Conservation (phyloP, 2,113 vertebrate genomes). For the Crotalus helleri region DNA sequence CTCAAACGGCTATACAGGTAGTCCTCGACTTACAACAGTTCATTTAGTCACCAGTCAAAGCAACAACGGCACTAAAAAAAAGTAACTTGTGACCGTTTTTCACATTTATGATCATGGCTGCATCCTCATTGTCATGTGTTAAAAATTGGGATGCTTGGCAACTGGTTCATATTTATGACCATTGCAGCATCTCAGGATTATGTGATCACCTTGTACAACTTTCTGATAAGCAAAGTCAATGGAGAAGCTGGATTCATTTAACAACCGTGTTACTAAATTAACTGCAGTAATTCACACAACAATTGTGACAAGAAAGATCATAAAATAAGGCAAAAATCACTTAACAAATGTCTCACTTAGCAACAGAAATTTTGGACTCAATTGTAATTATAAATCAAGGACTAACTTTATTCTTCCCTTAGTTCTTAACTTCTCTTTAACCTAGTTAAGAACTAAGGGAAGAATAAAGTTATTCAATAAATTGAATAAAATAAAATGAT, state of each 20-base stretch:
- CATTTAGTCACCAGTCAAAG: neutral
- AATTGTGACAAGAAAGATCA: neutral
- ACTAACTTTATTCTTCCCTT: too few species aligned
- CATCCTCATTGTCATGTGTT: neutral
- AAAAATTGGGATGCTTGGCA: neutral
- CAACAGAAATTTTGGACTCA: too few species aligned
- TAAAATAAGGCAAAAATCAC: neutral
- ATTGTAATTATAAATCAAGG: too few species aligned
- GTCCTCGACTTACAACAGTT: neutral
- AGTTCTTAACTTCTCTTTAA: neutral
- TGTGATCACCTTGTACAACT: neutral
- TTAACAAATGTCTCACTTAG: neutral
- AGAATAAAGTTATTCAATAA: too few species aligned
- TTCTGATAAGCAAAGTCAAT: neutral
- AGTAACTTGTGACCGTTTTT: neutral
- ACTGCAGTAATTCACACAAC: neutral
- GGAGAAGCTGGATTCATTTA: neutral
- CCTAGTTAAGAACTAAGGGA: too few species aligned
- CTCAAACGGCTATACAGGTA: neutral
- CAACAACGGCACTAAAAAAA: neutral
- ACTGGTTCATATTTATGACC: neutral
- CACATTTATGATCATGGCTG: neutral
- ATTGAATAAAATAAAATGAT: neutral
- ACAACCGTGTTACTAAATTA: neutral
- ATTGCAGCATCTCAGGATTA: neutral